These are phyloP conservation scores for Corythornis madagascariensis DNA, from an alignment of 2,113 vertebrate species.

Conservation along the genomic window DNA sequence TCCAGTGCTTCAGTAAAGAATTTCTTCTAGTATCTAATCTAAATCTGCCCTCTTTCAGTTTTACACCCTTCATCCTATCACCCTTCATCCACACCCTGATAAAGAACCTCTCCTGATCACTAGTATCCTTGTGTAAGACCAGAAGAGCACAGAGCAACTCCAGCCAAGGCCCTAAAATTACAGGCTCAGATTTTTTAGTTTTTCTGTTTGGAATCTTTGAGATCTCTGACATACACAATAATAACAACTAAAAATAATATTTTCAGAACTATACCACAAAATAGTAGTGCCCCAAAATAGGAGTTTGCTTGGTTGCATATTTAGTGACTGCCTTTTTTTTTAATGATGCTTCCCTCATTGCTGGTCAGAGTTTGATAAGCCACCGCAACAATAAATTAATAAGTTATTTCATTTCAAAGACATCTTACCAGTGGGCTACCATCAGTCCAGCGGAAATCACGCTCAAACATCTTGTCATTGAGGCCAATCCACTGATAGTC, in stretches of 20 bases:
- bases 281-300: background rate
- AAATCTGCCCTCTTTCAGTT: too few species aligned
- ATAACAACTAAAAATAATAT: background rate
- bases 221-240: background rate
- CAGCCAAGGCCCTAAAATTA: background rate
- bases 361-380: background rate
- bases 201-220: background rate
- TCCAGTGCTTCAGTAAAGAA: too few species aligned
- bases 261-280: background rate
- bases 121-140: background rate
- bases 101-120: background rate
- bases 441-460: slow-evolving; percentile 97
- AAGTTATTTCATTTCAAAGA: slow-evolving; percentile 1
- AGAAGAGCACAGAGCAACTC: background rate
- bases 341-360: background rate
- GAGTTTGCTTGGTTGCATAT: background rate
- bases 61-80: too few species aligned
- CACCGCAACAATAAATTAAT: background rate
- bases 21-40: too few species aligned
- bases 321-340: background rate
- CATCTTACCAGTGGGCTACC: slow-evolving; percentile 89
- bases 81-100: too few species aligned
- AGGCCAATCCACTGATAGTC: slow-evolving; percentile 99
- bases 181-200: background rate
- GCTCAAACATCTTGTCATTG: slow-evolving; percentile 98